phyloP scores from a whole-genome alignment of 2,113 vertebrate genomes.

The Crotalus helleri region DNA sequence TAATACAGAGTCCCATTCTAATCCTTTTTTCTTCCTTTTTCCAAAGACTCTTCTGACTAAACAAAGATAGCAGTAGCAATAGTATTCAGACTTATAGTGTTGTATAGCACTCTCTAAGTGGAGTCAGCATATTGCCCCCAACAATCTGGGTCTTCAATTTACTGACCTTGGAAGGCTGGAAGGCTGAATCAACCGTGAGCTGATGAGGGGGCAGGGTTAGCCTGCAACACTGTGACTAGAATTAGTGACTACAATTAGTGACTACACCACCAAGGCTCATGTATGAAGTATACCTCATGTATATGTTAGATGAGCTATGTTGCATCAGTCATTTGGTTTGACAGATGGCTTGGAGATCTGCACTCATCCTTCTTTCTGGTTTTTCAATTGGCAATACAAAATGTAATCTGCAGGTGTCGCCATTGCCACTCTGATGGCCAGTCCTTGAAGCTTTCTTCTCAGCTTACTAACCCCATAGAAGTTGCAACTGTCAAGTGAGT shows the following conservation, averaged over 20 bases:
- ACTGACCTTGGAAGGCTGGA: not conserved
- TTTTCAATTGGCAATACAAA: not conserved
- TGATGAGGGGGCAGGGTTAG: not conserved
- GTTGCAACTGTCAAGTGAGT: not conserved
- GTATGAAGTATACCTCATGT: not conserved
- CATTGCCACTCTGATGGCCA: slow-evolving; percentile 39
- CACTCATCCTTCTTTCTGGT: not conserved
- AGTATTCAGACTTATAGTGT: not conserved
- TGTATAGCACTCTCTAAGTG: not conserved
- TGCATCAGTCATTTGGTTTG: not conserved
- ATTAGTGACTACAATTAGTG: no score
- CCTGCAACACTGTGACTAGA: not conserved
- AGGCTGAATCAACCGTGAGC: not conserved
- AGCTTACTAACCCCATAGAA: not conserved
- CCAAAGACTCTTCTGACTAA: not conserved
- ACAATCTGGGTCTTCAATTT: not conserved
- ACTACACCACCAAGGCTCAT: no score
- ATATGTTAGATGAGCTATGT: not conserved
- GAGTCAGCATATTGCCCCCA: not conserved
- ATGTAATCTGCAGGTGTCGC: slow-evolving; percentile 63
- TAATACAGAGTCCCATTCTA: not conserved
- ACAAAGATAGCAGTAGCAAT: not conserved
- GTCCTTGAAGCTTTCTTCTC: not conserved
- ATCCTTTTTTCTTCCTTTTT: not conserved
- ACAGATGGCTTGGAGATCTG: not conserved